phyloP scores from a whole-genome alignment of 2,113 vertebrate genomes.

The Calidris pugnax region DNA sequence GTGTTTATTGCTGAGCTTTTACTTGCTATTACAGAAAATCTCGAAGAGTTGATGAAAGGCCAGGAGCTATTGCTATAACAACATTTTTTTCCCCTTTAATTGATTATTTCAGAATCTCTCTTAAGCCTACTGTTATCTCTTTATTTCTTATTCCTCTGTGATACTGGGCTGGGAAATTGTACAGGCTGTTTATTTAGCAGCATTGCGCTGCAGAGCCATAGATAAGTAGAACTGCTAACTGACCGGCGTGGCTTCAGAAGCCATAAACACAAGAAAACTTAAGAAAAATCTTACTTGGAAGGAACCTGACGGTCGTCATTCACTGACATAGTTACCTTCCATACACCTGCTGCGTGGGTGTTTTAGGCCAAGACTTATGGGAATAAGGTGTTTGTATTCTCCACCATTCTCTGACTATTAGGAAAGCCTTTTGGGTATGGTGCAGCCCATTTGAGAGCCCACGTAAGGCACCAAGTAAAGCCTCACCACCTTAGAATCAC shows the following conservation, averaged over 20 bases:
- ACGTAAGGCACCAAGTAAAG: not conserved
- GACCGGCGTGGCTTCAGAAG: not conserved
- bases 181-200: not conserved
- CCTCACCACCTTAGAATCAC: not conserved
- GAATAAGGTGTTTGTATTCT: not conserved
- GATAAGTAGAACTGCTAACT: not conserved
- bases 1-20: not conserved
- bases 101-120: not conserved
- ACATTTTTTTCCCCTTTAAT: not conserved
- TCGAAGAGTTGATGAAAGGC: not conserved
- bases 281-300: not conserved
- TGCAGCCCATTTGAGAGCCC: not conserved
- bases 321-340: not conserved
- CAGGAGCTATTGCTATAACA: not conserved
- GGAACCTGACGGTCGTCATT: fast-evolving
- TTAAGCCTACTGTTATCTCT: not conserved
- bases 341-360: not conserved
- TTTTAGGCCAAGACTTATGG: not conserved
- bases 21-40: not conserved
- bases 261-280: not conserved
- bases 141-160: not conserved
- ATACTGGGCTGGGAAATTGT: not conserved
- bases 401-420: not conserved
- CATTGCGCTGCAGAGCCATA: not conserved
- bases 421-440: not conserved